These are phyloP conservation scores for Etheostoma spectabile DNA, from an alignment of 2,113 vertebrate genomes.

Conservation along the genomic window DNA sequence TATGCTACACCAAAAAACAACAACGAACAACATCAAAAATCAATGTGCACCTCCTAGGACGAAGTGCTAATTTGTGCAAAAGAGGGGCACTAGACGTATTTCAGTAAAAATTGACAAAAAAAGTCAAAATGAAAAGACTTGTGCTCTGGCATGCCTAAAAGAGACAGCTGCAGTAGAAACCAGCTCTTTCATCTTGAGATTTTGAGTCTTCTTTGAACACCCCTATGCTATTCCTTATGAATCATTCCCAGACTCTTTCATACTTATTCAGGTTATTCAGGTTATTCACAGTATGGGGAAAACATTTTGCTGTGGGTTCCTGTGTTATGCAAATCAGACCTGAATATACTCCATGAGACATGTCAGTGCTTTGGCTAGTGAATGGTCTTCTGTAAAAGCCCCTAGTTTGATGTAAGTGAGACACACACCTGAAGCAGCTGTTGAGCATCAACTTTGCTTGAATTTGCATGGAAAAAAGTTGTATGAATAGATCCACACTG, in stretches of 20 bases:
- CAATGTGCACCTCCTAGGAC: slow-evolving; percentile 81
- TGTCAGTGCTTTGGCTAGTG: slow-evolving; percentile 49
- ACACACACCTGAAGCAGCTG: slow-evolving; percentile 68
- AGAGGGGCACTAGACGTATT: slow-evolving; percentile 80
- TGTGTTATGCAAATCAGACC: slow-evolving; percentile 61
- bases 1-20: slow-evolving; percentile 60
- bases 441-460: slow-evolving; percentile 66
- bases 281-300: slow-evolving; percentile 50
- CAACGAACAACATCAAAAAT: slow-evolving; percentile 85
- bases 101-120: slow-evolving; percentile 72
- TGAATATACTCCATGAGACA: slow-evolving; percentile 52
- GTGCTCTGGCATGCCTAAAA: slow-evolving; percentile 87
- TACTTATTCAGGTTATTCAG: slow-evolving; percentile 25
- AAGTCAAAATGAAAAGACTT: slow-evolving; percentile 76
- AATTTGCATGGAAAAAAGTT: slow-evolving; percentile 49
- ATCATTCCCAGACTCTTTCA: slow-evolving; percentile 53
- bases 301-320: slow-evolving; percentile 50
- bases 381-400: slow-evolving; percentile 35
- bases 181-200: slow-evolving; percentile 90
- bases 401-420: slow-evolving; percentile 49
- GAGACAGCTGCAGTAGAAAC: slow-evolving; percentile 86
- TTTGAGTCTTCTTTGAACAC: slow-evolving; percentile 65
- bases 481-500: slow-evolving; percentile 25
- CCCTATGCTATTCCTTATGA: slow-evolving; percentile 46
- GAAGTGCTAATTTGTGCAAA: slow-evolving; percentile 73